phyloP scores from a whole-genome alignment of 2,113 vertebrate species.

The Saguinus imperator region DNA sequence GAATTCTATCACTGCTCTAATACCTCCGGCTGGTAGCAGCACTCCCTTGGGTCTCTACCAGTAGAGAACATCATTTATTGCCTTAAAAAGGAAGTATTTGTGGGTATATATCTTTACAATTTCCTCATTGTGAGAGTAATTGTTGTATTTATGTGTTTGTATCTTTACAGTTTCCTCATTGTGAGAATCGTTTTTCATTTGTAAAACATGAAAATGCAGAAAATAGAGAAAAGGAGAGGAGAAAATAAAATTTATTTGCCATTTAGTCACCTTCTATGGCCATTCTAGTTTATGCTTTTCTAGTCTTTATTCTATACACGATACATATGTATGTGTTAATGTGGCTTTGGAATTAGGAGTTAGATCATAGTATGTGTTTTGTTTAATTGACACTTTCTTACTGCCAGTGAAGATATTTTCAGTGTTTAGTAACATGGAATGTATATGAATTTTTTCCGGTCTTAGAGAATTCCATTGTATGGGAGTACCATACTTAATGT shows the following conservation, averaged over 20 bases:
- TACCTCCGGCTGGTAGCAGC: neutral
- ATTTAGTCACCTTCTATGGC: neutral
- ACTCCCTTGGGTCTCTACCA: neutral
- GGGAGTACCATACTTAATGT: neutral
- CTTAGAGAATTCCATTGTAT: neutral
- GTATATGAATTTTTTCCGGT: neutral
- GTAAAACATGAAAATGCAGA: neutral
- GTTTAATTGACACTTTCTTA: neutral
- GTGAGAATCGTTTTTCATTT: neutral
- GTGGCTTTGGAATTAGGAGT: neutral
- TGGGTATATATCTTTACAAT: neutral
- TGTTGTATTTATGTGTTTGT: neutral
- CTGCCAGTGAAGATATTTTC: neutral
- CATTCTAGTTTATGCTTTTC: neutral
- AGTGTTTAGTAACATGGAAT: neutral
- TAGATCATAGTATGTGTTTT: neutral
- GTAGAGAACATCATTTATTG: neutral
- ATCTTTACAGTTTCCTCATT: neutral
- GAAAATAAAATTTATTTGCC: neutral
- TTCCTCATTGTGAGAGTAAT: neutral
- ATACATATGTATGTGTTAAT: neutral
- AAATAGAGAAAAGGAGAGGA: constrained; percentile 12
- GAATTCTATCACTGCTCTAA: neutral
- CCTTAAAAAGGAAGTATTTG: neutral
- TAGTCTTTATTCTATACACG: neutral